Evolutionary conservation across 2,113 vertebrate genomes (phyloP), one percentile per base, ranked within the genome.

Genomic region (Falcunculus frontatus): DNA sequence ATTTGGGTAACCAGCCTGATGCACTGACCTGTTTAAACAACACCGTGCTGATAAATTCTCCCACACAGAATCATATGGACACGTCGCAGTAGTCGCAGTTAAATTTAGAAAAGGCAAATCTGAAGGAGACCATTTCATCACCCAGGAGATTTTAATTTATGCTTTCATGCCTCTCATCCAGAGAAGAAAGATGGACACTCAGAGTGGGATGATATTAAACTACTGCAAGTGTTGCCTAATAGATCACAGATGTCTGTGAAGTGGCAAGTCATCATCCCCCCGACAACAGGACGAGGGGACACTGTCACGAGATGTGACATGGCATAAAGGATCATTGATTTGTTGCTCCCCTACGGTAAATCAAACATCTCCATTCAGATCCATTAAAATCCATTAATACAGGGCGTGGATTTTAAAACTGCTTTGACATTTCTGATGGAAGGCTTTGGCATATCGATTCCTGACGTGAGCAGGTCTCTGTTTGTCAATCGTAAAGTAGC

Each of bases 141-240:
- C 64, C 32, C 0, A 1, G 23, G 63, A 81, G 82, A 53, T 83
- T 94, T 96, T 93, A 93, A 95, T 95, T 91, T 90, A 83, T 84
- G 75, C 81, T 93, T 82, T 74, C 2, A 1, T 88, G 78, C 82
- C 79, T 90, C 87, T 96, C 79, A 47, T 88, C 67, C n/a, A 15
- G 35, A 79, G 67, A 87, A 90, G 91, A 96, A 94, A 53, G 87
- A 92, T 93, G 85, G 94, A 91, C 94, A 20, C 64, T 84, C 27
- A 1, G 68, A 67, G 81, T 23, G 33, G 35, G 59, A n/a, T 88
- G 47, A 75, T 63, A 78, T 84, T 42, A 55, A 89, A 74, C 33
- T 35, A 9, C 25, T 73, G 87, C 33, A 90, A 85, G 53, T 42
- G 72, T 33, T 87, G 75, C 72, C 79, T 68, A 64, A 73, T 92